phyloP scores from a whole-genome alignment of 2,113 vertebrate genomes.

The Uropsilus gracilis region DNA sequence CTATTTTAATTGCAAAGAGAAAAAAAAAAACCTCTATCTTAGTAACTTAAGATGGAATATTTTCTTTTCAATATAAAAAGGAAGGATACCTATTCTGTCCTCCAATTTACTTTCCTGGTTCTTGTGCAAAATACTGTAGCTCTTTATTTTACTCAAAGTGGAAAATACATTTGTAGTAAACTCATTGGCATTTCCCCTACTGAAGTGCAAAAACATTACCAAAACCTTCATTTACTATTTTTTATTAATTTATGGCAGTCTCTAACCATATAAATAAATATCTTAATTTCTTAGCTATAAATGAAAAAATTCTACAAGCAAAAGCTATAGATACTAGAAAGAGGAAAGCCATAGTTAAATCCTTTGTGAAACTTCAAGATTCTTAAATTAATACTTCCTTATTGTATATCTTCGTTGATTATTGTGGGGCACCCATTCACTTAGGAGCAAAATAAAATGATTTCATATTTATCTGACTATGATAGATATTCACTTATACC shows the following conservation, averaged over 20 bases:
- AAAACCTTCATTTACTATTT: constrained; percentile 19
- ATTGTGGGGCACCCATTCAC: background rate
- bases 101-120: constrained; percentile 4
- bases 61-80: background rate
- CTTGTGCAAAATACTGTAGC: background rate
- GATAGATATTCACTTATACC: background rate
- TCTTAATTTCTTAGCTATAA: background rate
- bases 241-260: background rate
- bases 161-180: constrained; percentile 21
- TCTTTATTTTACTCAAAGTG: background rate
- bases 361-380: background rate
- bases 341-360: background rate
- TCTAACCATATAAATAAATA: constrained; percentile 7
- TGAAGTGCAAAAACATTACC: background rate
- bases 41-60: background rate
- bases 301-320: background rate
- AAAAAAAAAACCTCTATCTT: background rate
- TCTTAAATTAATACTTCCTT: background rate
- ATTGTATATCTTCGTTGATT: background rate
- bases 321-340: background rate
- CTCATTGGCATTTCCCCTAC: background rate
- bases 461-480: background rate
- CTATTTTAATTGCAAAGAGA: background rate
- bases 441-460: constrained; percentile 17
- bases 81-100: background rate